Conservation (phyloP, 2,888 invertebrate species). For the Nudaria mundana region DNA sequence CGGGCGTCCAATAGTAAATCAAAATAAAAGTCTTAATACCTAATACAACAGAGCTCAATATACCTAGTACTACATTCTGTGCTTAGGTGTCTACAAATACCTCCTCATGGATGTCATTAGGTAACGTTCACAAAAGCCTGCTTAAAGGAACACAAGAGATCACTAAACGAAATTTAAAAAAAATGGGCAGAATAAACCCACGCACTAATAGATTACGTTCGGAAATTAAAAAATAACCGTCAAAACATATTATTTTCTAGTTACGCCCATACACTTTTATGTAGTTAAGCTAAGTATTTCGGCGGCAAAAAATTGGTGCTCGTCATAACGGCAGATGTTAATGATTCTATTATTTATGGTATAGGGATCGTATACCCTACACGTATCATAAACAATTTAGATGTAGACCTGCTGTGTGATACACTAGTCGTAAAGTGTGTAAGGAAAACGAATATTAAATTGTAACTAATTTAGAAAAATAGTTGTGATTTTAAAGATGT, state of each 20-base stretch:
- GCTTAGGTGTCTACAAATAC: too few relatives aligned
- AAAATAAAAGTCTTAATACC: too few relatives aligned
- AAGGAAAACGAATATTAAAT: neutral
- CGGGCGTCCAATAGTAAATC: too few relatives aligned
- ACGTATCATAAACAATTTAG: conserved; percentile 33
- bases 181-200: conserved; percentile 14
- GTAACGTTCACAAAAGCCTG: too few relatives aligned
- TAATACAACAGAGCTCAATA: too few relatives aligned
- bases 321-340: conserved; percentile 77
- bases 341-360: conserved; percentile 80
- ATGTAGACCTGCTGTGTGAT: conserved; percentile 3
- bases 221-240: conserved; percentile 66
- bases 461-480: neutral
- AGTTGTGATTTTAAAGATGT: too few relatives aligned
- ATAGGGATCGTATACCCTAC: conserved; percentile 52
- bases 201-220: conserved; percentile 18
- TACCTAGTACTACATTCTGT: too few relatives aligned
- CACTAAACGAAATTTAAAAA: conserved; percentile 2
- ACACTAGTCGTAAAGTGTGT: neutral
- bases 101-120: too few relatives aligned
- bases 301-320: conserved; percentile 61
- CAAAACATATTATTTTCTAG: conserved; percentile 61
- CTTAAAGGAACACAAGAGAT: too few relatives aligned
- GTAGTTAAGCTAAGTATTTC: conserved; percentile 36
- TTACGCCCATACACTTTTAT: conserved; percentile 47